Percentiles rank a stretch among this genome's conserved stretches.
Conservation (phyloP, 2,888 invertebrate genomes). For the Caenorhabditis sp. region DNA sequence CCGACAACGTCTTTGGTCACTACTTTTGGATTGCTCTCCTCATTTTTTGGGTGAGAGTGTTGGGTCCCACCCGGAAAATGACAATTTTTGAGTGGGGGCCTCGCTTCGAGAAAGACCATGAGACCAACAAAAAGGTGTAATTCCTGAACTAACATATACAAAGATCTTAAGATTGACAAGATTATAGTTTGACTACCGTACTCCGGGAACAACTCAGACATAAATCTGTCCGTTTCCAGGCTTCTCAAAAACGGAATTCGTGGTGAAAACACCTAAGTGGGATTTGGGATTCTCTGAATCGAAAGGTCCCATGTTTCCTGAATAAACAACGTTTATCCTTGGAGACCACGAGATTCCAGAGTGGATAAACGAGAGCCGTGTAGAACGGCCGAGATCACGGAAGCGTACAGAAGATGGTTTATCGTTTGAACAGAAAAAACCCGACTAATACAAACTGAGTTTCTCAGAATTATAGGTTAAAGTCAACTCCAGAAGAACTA, state of each 20-base stretch:
- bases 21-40: conserved; percentile 37
- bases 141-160: conserved; percentile 18
- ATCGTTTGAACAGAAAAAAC: not conserved
- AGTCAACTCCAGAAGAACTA: not conserved
- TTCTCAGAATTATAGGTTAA: not conserved
- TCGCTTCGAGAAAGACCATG: not conserved
- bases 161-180: not conserved
- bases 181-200: not conserved
- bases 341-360: not conserved
- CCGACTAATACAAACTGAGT: not conserved
- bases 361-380: too few relatives aligned
- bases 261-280: conserved; percentile 1
- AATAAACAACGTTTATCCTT: conserved; percentile 4
- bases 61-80: conserved; percentile 28
- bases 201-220: not conserved
- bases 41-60: conserved; percentile 21
- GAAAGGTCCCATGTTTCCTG: not conserved
- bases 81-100: conserved; percentile 51
- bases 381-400: too few relatives aligned
- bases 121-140: conserved; percentile 25
- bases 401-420: too few relatives aligned
- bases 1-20: conserved; percentile 17
- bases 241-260: too few relatives aligned
- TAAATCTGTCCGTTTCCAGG: not conserved
- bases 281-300: not conserved